Base-by-base conservation (phyloP, 2,113 vertebrate genomes). In the Manacus vitellinus region DNA sequence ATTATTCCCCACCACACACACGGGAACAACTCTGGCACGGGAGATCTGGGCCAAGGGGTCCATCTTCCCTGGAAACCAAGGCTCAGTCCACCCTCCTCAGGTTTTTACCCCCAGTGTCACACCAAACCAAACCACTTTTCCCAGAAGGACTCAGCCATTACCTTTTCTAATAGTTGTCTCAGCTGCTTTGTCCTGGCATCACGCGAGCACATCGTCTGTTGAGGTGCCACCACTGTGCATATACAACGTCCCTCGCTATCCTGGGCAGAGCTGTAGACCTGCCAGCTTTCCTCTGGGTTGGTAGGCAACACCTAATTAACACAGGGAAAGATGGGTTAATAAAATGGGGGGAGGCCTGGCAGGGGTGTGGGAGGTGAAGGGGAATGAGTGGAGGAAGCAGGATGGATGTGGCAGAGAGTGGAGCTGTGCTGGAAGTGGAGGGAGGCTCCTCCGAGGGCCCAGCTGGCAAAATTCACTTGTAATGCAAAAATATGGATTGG, bases 221-320 rank as follows among this genome's bases (percentile, higher is more conserved):
- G 99, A 41, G 99, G 99, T 44, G 99, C 99, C 86, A 99, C 99
- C 98, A 99, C 99, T 12, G 99, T 99, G 98, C 99, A 99, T 98
- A 99, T 99, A 95, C 99, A 99, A 96, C 99, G 98, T 73, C 99
- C 99, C 97, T 99, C 99, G 33, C 99, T 99, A 97, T 99, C 99
- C 96, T 99, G 99, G 96, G 99, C 99, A 54, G 99, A 99, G 98
- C 99, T 99, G 98, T 99, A 99, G 76, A 99, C 99, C 98, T 99
- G 99, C 99, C 99, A 99, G 96, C 99, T 99, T 95, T 99, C 99
- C 98, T 99, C 99, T 43, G 99, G 99, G 98, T 99, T 99, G 94
- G 99, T 99, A 89, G 99, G 99, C 98, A 99, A 97, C 97, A 99
- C 99, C 99, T 99, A 95, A 85, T 89, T n/a, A 66, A 93, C 65